phyloP scores from a whole-genome alignment of 2,888 invertebrate species.

The Lucinisca nassula region DNA sequence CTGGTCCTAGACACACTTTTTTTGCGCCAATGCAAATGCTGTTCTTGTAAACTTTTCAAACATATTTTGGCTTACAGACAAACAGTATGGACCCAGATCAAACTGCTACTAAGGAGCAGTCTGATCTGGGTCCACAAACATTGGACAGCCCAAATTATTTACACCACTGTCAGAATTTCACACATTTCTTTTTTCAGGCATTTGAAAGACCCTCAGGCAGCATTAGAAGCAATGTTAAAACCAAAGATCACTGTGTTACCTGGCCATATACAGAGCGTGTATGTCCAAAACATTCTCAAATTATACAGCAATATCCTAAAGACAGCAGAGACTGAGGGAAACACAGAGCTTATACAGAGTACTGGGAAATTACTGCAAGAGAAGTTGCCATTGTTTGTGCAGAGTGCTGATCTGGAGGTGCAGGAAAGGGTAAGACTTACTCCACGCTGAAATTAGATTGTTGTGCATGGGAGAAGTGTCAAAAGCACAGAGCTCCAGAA shows the following conservation, averaged over 20 bases:
- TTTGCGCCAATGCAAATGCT: too few species aligned
- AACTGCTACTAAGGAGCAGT: too few species aligned
- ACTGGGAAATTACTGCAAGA: slow-evolving; percentile 89
- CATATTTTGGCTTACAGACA: too few species aligned
- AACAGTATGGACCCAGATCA: too few species aligned
- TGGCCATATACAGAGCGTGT: slow-evolving; percentile 98
- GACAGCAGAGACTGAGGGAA: slow-evolving; percentile 83
- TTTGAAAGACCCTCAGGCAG: slow-evolving; percentile 92
- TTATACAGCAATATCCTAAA: slow-evolving; percentile 90
- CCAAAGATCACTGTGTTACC: slow-evolving; percentile 93
- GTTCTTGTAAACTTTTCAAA: too few species aligned
- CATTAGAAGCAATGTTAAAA: slow-evolving; percentile 93
- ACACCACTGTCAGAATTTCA: neutral
- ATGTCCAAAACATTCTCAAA: slow-evolving; percentile 98
- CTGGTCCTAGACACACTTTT: too few species aligned
- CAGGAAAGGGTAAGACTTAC: slow-evolving; percentile 95
- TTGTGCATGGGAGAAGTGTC: too few species aligned
- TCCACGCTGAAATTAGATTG: too few species aligned
- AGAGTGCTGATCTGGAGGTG: slow-evolving; percentile 98
- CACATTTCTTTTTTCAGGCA: slow-evolving; percentile 76
- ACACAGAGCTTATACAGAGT: slow-evolving; percentile 82
- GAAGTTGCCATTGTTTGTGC: slow-evolving; percentile 95
- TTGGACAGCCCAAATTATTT: too few species aligned
- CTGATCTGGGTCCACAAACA: too few species aligned
- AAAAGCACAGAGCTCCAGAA: too few species aligned